phyloP scores from a whole-genome alignment of 2,797 vertebrate genomes.

The Steatocranus sp. region DNA sequence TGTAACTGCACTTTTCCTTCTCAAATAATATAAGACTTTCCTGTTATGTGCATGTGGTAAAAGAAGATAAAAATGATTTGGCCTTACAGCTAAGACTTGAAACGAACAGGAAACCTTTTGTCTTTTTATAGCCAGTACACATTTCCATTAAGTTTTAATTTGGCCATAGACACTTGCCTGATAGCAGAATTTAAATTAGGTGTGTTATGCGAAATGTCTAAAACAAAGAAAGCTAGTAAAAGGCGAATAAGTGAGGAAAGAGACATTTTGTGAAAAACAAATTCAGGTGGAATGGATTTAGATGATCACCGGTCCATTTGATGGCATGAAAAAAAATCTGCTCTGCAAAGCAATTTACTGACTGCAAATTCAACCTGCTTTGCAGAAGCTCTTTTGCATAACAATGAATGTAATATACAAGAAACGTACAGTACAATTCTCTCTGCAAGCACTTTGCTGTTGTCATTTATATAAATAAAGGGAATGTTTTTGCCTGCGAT shows the following conservation, averaged over 20 bases:
- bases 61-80: not conserved
- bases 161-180: constrained; percentile 35
- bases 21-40: not conserved
- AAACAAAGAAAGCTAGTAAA: constrained; percentile 27
- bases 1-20: constrained; percentile 9
- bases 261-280: constrained; percentile 11
- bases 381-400: constrained; percentile 42
- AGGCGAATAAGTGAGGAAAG: not conserved
- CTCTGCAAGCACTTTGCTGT: constrained; percentile 11
- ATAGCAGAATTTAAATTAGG: constrained; percentile 44
- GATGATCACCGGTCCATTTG: constrained; percentile 31
- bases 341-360: constrained; percentile 31
- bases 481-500: not conserved
- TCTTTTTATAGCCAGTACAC: constrained; percentile 35
- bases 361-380: constrained; percentile 18
- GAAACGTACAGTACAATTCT: constrained; percentile 11
- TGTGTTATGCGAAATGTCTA: constrained; percentile 17
- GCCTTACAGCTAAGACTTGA: constrained; percentile 39
- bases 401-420: constrained; percentile 28
- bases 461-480: constrained; percentile 34
- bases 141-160: constrained; percentile 63
- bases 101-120: constrained; percentile 29
- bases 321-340: not conserved
- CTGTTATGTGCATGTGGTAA: constrained; percentile 1
- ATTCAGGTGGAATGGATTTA: constrained; percentile 3